Evolutionary conservation across 2,888 invertebrate genomes (phyloP).

Genomic region (Cancer borealis): DNA sequence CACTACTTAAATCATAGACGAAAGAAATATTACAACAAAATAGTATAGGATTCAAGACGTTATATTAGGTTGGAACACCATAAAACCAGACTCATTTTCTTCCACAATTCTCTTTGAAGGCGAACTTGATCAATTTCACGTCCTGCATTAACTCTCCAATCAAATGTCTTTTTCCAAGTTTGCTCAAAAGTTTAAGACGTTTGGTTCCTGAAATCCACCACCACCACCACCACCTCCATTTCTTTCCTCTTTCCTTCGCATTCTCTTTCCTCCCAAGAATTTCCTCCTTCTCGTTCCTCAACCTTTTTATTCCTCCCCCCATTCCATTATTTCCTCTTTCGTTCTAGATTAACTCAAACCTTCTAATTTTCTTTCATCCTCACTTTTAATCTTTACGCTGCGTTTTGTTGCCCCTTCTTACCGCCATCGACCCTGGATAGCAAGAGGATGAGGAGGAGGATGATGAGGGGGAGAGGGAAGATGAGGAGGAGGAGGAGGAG

Average conservation of each 20-base stretch:
- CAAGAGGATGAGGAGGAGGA: neutral
- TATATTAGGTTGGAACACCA: neutral
- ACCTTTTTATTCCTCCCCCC: neutral
- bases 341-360: neutral
- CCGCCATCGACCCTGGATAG: neutral
- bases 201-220: neutral
- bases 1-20: neutral
- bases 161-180: slow-evolving; percentile 9
- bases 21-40: neutral
- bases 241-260: neutral
- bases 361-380: slow-evolving; percentile 12
- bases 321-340: neutral
- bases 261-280: neutral
- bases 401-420: neutral
- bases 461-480: neutral
- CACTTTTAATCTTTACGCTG: neutral
- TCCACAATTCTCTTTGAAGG: neutral
- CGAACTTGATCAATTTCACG: neutral
- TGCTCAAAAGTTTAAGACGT: slow-evolving; percentile 10
- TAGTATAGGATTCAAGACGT: neutral
- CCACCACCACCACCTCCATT: neutral
- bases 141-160: neutral
- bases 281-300: neutral
- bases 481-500: neutral
- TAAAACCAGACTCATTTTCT: neutral